Evolutionary conservation across 2,888 invertebrate species (phyloP).

Genomic region (Caenorhabditis virilis): DNA sequence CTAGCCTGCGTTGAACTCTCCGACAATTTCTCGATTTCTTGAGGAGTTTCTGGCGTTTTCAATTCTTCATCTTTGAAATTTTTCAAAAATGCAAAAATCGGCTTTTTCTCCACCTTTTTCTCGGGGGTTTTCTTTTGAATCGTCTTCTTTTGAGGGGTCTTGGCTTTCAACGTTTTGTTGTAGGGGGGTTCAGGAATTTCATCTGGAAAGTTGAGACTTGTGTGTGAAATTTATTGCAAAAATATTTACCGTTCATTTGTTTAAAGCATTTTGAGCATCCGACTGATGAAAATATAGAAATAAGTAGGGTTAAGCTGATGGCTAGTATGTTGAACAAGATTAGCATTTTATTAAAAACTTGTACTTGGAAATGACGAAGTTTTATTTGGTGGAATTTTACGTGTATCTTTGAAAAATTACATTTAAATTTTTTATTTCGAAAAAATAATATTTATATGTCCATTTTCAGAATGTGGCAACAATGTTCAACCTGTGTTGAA

Average conservation of each 20-base stretch:
- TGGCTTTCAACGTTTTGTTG: too few species aligned
- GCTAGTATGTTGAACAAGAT: background rate
- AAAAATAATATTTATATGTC: background rate
- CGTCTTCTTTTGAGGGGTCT: too few species aligned
- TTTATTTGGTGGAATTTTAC: background rate
- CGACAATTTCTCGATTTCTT: too few species aligned
- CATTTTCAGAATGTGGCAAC: background rate
- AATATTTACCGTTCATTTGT: too few species aligned
- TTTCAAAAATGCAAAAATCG: background rate
- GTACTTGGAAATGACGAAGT: background rate
- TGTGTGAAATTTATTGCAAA: too few species aligned
- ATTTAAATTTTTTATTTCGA: background rate
- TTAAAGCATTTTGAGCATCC: too few species aligned
- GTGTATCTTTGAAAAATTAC: background rate
- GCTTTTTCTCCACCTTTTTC: background rate
- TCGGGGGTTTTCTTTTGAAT: too few species aligned
- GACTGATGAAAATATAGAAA: too few species aligned
- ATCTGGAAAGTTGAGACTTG: too few species aligned
- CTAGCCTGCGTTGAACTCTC: constrained; percentile 15
- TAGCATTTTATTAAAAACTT: background rate
- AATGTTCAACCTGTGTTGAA: background rate
- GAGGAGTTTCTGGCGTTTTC: constrained; percentile 9
- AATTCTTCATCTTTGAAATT: constrained; percentile 11
- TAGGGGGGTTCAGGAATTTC: too few species aligned
- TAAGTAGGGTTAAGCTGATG: too few species aligned